These are phyloP conservation scores for Drosophila carrolli DNA, from an alignment of 1,140 invertebrate genomes.

Conservation along the genomic window DNA sequence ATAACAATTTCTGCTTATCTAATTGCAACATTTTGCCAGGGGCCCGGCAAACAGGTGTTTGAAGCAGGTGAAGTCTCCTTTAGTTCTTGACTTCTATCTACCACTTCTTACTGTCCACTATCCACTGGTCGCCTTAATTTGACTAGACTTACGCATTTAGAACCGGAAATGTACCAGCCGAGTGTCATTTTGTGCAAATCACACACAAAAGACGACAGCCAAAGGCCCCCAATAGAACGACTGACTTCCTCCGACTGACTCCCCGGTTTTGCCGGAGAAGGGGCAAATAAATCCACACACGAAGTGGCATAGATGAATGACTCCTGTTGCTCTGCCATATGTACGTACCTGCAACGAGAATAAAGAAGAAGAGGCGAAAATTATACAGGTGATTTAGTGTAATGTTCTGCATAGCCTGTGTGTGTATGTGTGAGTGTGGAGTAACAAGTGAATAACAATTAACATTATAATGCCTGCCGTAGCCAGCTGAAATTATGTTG, in stretches of 20 bases:
- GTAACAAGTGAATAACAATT: conserved; percentile 57
- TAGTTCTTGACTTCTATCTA: conserved; percentile 58
- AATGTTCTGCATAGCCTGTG: conserved; percentile 20
- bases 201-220: conserved; percentile 71
- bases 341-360: conserved; percentile 42
- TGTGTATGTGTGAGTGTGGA: background rate
- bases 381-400: conserved; percentile 52
- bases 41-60: conserved; percentile 75
- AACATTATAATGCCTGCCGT: conserved; percentile 44
- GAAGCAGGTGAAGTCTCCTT: conserved; percentile 56
- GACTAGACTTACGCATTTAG: conserved; percentile 83
- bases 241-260: background rate
- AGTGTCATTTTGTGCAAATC: conserved; percentile 81
- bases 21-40: conserved; percentile 78
- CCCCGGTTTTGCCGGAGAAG: background rate
- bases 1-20: conserved; percentile 83
- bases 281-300: conserved; percentile 36
- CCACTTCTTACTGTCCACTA: conserved; percentile 24
- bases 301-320: conserved; percentile 52
- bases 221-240: conserved; percentile 36
- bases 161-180: conserved; percentile 75
- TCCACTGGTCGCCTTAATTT: conserved; percentile 67
- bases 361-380: conserved; percentile 28
- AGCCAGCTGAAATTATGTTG: conserved; percentile 30
- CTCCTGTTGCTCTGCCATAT: conserved; percentile 19